Conservation (phyloP, 2,797 vertebrate species). For the Pogoniulus pusillus region DNA sequence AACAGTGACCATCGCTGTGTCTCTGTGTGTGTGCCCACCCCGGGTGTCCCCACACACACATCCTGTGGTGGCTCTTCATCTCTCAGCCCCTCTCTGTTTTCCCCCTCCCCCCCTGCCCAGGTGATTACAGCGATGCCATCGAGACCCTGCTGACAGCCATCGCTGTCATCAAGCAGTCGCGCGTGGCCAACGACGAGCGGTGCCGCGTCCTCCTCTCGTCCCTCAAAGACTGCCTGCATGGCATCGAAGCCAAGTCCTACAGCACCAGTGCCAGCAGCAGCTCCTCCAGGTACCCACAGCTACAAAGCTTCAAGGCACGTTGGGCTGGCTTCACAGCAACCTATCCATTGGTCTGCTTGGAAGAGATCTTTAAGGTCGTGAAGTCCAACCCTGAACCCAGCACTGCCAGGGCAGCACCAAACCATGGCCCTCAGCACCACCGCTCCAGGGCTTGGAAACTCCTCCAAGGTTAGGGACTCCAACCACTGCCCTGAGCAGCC, state of each 20-base stretch:
- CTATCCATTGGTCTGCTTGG: too few species aligned
- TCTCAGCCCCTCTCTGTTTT: background rate
- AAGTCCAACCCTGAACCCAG: too few species aligned
- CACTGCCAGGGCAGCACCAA: background rate
- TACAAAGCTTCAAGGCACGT: too few species aligned
- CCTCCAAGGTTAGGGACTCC: background rate
- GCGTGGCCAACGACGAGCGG: conserved; percentile 88
- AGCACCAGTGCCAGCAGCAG: conserved; percentile 79
- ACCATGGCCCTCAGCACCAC: background rate
- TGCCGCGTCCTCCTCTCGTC: conserved; percentile 92
- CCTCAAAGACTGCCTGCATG: conserved; percentile 92
- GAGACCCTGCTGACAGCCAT: conserved; percentile 95
- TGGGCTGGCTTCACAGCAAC: too few species aligned
- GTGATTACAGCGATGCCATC: conserved; percentile 88
- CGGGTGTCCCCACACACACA: background rate
- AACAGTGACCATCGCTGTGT: background rate
- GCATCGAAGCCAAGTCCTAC: conserved; percentile 86
- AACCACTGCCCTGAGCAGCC: too few species aligned
- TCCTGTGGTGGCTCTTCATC: fast-evolving
- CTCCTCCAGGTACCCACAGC: conserved; percentile 73
- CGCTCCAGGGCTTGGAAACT: background rate
- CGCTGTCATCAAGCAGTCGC: conserved; percentile 94
- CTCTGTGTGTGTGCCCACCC: background rate
- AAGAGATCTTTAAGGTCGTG: background rate
- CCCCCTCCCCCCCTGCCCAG: conserved; percentile 64